These are phyloP conservation scores for Apis dorsata DNA, from an alignment of 1,140 invertebrate genomes.

Conservation along the genomic window DNA sequence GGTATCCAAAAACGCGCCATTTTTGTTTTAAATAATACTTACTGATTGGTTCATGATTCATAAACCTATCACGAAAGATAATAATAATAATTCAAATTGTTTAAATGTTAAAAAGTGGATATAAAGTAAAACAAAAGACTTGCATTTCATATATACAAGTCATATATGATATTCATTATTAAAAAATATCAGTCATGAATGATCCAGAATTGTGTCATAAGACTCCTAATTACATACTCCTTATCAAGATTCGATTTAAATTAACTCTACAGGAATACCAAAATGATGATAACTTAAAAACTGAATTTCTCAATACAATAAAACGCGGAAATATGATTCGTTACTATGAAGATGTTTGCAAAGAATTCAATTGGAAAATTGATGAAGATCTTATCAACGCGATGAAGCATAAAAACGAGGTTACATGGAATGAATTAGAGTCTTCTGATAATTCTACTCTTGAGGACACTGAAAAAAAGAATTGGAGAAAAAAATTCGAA, in stretches of 20 bases:
- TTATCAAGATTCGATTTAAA: conserved; percentile 69
- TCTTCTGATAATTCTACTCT: background rate
- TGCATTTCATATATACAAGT: background rate
- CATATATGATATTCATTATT: background rate
- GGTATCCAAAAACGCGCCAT: background rate
- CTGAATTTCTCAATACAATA: conserved; percentile 61
- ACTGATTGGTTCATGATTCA: background rate
- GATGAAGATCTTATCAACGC: conserved; percentile 80
- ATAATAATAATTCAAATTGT: background rate
- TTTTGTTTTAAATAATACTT: background rate
- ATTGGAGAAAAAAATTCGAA: conserved; percentile 82
- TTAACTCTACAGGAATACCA: conserved; percentile 62
- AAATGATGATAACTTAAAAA: conserved; percentile 63
- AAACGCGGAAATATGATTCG: conserved; percentile 83
- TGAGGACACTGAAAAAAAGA: conserved; percentile 21
- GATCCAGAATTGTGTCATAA: conserved; percentile 9
- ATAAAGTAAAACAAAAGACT: conserved; percentile 12
- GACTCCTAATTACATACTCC: conserved; percentile 71
- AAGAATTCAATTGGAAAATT: conserved; percentile 80
- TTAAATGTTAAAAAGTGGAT: background rate
- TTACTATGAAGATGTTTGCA: conserved; percentile 84
- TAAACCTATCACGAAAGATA: background rate
- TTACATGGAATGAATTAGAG: conserved; percentile 84
- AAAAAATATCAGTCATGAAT: background rate
- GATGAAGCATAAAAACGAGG: conserved; percentile 84